Conservation (phyloP, 2,797 vertebrate species). For the Cossypha dichroa region DNA sequence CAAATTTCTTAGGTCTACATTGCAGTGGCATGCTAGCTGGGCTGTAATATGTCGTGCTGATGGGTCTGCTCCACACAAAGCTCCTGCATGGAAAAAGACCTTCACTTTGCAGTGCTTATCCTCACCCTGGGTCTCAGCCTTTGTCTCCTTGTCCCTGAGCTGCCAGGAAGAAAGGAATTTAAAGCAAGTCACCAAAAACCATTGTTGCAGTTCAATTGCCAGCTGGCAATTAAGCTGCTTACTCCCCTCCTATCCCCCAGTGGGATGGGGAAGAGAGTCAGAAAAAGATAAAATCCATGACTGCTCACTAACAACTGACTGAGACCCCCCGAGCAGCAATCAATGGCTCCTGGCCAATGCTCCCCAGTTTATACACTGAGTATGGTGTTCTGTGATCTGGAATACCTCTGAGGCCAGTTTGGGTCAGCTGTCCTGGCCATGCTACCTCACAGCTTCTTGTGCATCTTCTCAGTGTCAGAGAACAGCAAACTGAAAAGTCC, state of each 20-base stretch:
- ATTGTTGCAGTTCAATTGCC: not conserved
- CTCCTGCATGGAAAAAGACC: not conserved
- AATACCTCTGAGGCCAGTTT: not conserved
- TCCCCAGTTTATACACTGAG: not conserved
- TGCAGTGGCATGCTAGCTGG: not conserved
- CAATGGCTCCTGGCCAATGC: not conserved
- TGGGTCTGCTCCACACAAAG: not conserved
- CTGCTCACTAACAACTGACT: not conserved
- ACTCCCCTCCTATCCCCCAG: not conserved
- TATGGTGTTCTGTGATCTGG: not conserved
- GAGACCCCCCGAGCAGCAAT: not conserved
- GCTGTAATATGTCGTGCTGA: fast-evolving
- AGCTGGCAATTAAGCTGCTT: not conserved
- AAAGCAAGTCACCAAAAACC: not conserved
- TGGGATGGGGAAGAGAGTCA: not conserved
- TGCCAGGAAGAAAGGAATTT: not conserved
- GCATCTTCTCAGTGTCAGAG: not conserved
- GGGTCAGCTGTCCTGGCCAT: not conserved
- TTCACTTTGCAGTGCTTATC: not conserved
- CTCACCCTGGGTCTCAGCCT: not conserved
- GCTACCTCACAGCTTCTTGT: not conserved
- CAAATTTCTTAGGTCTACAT: fast-evolving
- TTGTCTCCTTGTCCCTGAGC: not conserved
- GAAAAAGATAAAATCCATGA: not conserved
- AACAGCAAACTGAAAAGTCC: not conserved